Percentiles rank a stretch among this genome's conserved stretches.
Evolutionary conservation across 2,888 invertebrate genomes (phyloP).

Genomic region (Rhimphoctona megacephalus): DNA sequence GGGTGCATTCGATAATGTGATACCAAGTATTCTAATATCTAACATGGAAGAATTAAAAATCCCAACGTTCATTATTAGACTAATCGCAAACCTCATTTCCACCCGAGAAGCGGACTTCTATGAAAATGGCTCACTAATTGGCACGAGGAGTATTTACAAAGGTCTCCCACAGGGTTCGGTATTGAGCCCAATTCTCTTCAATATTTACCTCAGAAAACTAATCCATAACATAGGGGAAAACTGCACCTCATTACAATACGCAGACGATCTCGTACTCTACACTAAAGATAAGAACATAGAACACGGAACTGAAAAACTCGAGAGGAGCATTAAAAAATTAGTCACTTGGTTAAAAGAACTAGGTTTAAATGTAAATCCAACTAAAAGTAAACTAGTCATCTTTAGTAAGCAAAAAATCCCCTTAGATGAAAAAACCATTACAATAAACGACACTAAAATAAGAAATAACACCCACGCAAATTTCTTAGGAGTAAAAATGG

Average conservation of each 20-base stretch:
- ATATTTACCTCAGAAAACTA: too few species aligned
- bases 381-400: constrained; percentile 31
- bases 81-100: constrained; percentile 15
- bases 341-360: not conserved
- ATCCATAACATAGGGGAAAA: not conserved
- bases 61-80: too few species aligned
- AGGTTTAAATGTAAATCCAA: constrained; percentile 1
- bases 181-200: too few species aligned
- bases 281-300: not conserved
- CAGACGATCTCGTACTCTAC: constrained; percentile 29
- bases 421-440: not conserved
- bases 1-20: constrained; percentile 56
- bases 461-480: not conserved
- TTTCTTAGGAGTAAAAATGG: constrained; percentile 30
- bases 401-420: constrained; percentile 4
- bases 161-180: too few species aligned
- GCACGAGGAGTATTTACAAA: too few species aligned
- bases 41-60: constrained; percentile 17
- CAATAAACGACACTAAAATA: not conserved
- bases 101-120: constrained; percentile 30
- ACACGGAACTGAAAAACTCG: not conserved
- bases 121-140: not conserved
- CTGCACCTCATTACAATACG: constrained; percentile 16
- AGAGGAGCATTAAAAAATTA: not conserved
- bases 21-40: constrained; percentile 3